Conservation (phyloP, 2,888 invertebrate genomes). For the Furcula furcula region DNA sequence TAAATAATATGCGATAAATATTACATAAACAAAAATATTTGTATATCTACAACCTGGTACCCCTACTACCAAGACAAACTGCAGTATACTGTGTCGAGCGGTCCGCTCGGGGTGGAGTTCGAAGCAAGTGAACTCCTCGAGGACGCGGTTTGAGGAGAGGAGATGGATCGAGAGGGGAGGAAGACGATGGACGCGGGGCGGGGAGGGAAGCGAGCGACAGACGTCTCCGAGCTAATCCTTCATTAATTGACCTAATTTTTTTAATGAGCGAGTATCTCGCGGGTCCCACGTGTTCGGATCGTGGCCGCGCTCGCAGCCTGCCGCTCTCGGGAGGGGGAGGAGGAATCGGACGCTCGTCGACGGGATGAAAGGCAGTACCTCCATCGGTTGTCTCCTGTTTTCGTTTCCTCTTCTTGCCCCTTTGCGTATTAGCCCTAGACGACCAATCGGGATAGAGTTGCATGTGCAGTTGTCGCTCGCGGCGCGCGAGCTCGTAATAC, state of each 20-base stretch:
- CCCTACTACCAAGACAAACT: slow-evolving; percentile 78
- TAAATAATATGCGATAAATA: slow-evolving; percentile 80
- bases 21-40: slow-evolving; percentile 71
- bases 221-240: slow-evolving; percentile 69
- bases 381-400: slow-evolving; percentile 98
- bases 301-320: slow-evolving; percentile 37
- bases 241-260: slow-evolving; percentile 75
- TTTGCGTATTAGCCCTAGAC: slow-evolving; percentile 99
- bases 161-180: slow-evolving; percentile 26
- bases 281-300: slow-evolving; percentile 46
- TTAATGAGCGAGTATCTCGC: slow-evolving; percentile 51
- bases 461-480: slow-evolving; percentile 99
- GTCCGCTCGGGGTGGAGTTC: slow-evolving; percentile 54
- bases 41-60: slow-evolving; percentile 78
- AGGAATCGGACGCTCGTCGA: slow-evolving; percentile 43
- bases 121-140: slow-evolving; percentile 69
- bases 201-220: slow-evolving; percentile 50
- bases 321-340: slow-evolving; percentile 12
- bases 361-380: slow-evolving; percentile 88
- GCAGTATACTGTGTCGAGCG: slow-evolving; percentile 66
- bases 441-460: slow-evolving; percentile 99
- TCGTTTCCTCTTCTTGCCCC: slow-evolving; percentile 99
- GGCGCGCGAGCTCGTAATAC: slow-evolving; percentile 99
- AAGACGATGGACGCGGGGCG: no score
- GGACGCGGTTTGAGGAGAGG: slow-evolving; percentile 34